Evolutionary conservation across 2,113 vertebrate species (phyloP).

Genomic region (Felis chaus): DNA sequence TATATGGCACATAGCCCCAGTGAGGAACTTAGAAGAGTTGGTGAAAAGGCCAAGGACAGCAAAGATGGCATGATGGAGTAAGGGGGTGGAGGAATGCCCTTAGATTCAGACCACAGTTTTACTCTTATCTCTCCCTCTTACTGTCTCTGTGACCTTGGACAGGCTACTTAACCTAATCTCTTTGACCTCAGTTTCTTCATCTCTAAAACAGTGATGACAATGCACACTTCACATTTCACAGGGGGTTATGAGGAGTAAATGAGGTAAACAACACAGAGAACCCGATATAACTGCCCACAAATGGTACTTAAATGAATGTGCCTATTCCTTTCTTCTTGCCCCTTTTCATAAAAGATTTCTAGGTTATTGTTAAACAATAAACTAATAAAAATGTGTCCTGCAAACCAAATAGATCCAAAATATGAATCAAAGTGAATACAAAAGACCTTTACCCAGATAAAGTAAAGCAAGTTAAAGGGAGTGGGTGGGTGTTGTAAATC

Average conservation of each 20-base stretch:
- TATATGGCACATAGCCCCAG: background rate
- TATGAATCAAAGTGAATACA: background rate
- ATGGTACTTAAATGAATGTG: background rate
- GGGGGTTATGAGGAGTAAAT: background rate
- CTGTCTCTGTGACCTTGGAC: background rate
- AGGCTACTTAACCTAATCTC: background rate
- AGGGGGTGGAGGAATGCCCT: background rate
- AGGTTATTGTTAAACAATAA: background rate
- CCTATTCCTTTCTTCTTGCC: background rate
- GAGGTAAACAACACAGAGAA: background rate
- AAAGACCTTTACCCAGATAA: background rate
- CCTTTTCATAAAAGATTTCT: background rate
- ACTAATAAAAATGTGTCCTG: background rate
- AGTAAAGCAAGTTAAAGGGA: background rate
- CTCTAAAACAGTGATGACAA: background rate
- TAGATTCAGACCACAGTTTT: background rate
- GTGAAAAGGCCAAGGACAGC: background rate
- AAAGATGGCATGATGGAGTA: background rate
- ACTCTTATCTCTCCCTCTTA: background rate
- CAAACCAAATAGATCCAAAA: background rate
- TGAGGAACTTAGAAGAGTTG: background rate
- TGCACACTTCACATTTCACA: background rate
- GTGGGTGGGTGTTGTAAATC: background rate
- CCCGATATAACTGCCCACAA: background rate
- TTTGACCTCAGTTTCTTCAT: background rate